phyloP scores from a whole-genome alignment of 2,113 vertebrate species.

The Ictalurus furcatus region DNA sequence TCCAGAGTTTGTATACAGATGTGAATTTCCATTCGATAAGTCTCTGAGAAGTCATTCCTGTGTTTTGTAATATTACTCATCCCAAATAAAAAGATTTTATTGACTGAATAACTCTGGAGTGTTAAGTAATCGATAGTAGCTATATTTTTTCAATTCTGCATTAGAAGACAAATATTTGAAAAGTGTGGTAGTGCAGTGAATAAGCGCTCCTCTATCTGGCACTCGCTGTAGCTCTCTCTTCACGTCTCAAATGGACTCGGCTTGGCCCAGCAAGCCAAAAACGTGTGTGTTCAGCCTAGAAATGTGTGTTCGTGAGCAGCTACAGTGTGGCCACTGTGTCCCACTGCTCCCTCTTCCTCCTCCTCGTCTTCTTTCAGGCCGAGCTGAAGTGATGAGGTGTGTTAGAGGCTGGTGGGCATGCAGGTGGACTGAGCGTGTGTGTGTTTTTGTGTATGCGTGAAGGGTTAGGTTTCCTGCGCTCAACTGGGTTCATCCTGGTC shows the following conservation, averaged over 20 bases:
- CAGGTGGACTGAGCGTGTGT: slow-evolving; percentile 37
- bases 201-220: not conserved
- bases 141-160: not conserved
- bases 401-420: slow-evolving; percentile 40
- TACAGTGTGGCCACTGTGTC: slow-evolving; percentile 29
- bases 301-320: not conserved
- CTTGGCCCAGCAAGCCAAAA: not conserved
- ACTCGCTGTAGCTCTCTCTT: not conserved
- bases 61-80: not conserved
- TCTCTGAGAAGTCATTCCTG: slow-evolving; percentile 1
- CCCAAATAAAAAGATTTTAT: slow-evolving; percentile 19
- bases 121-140: not conserved
- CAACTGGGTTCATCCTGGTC: slow-evolving; percentile 29
- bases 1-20: slow-evolving; percentile 25
- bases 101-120: not conserved
- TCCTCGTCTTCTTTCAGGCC: slow-evolving; percentile 50
- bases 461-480: slow-evolving; percentile 30
- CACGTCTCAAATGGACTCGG: not conserved
- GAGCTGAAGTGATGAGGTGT: slow-evolving; percentile 59
- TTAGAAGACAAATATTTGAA: not conserved
- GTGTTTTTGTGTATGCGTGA: slow-evolving; percentile 11
- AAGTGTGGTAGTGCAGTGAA: not conserved
- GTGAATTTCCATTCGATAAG: not conserved
- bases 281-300: not conserved
- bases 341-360: slow-evolving; percentile 35